phyloP scores from a whole-genome alignment of 2,113 vertebrate genomes.

The Podocnemis expansa region DNA sequence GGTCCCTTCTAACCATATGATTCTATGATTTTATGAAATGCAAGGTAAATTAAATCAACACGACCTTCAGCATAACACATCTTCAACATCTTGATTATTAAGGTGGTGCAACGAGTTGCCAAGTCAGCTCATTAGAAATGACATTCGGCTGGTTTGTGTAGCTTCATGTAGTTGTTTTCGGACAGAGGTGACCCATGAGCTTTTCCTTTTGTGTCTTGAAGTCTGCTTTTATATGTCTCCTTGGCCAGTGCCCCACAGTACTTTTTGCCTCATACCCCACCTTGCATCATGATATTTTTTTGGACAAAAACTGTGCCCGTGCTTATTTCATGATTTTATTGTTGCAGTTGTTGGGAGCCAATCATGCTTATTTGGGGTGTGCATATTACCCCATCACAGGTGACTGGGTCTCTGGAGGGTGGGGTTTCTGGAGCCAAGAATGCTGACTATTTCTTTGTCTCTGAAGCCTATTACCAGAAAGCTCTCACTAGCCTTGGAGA shows the following conservation, averaged over 20 bases:
- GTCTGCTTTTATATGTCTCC: not conserved
- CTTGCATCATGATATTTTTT: not conserved
- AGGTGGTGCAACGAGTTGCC: not conserved
- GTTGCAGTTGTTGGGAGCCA: not conserved
- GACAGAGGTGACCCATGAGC: not conserved
- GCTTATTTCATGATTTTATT: not conserved
- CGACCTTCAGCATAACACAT: slow-evolving; percentile 17
- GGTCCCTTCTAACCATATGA: too few species aligned
- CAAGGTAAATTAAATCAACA: slow-evolving; percentile 69
- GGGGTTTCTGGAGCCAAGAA: not conserved
- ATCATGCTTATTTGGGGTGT: not conserved
- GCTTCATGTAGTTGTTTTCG: not conserved
- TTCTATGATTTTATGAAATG: too few species aligned
- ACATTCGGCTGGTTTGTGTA: not conserved
- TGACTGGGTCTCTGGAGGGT: not conserved
- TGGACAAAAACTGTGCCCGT: not conserved
- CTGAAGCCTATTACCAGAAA: not conserved
- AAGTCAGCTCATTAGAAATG: not conserved
- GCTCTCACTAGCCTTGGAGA: fast-evolving
- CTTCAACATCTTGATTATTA: not conserved
- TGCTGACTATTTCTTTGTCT: not conserved
- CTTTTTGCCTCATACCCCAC: not conserved
- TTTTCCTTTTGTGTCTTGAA: not conserved
- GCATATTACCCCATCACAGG: not conserved
- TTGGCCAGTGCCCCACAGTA: not conserved